Percentiles rank a stretch among this genome's conserved stretches.
Conservation (phyloP, 2,113 vertebrate species). For the Dolichotis patagonum region DNA sequence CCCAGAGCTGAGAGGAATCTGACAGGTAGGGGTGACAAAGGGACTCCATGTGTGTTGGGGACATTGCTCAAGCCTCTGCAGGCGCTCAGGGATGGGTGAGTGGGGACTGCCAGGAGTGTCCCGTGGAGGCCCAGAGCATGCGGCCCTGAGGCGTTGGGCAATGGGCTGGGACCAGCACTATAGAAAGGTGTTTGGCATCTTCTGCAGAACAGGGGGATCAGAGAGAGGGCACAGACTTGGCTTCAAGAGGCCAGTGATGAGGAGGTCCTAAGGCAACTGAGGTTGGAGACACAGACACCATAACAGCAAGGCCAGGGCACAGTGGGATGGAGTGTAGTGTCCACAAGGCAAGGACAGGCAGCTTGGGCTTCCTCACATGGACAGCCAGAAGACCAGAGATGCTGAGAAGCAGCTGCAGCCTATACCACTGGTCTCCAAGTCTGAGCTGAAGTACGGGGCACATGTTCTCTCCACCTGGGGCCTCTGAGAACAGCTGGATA, state of each 20-base stretch:
- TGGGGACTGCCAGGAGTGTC: neutral
- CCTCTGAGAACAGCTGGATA: neutral
- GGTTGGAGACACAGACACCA: neutral
- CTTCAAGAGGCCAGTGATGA: neutral
- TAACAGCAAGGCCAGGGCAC: neutral
- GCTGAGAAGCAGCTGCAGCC: neutral
- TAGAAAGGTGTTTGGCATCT: neutral
- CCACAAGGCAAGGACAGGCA: neutral
- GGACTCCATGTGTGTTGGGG: neutral
- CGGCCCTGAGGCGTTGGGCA: too few species aligned
- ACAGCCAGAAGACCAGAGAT: neutral
- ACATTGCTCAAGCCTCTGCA: neutral
- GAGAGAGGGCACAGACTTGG: neutral
- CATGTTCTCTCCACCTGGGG: neutral
- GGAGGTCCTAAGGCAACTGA: neutral
- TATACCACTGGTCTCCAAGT: neutral
- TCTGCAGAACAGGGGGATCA: neutral
- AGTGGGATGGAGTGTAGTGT: neutral
- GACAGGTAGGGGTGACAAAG: neutral
- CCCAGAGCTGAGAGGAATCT: neutral
- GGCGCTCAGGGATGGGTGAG: neutral
- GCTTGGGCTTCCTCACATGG: neutral
- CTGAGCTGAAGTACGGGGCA: neutral
- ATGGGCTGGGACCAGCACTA: too few species aligned
- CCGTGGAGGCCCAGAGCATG: too few species aligned